Conservation (phyloP, 2,113 vertebrate genomes). For the Osmerus mordax region DNA sequence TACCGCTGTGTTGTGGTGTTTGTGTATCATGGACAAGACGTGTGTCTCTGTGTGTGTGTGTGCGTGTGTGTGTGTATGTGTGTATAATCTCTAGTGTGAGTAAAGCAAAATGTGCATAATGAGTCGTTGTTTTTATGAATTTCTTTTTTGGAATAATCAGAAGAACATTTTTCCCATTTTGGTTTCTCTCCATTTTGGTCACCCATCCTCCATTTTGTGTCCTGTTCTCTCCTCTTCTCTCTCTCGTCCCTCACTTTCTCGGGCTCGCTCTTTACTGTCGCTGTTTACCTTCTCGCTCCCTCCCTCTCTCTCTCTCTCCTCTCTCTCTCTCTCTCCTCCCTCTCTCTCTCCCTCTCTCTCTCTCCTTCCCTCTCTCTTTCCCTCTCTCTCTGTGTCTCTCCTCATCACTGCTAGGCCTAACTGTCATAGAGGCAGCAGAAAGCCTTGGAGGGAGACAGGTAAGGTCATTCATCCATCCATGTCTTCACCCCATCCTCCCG, state of each 20-base stretch:
- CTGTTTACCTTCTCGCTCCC: slow-evolving; percentile 53
- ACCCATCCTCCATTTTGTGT: slow-evolving; percentile 42
- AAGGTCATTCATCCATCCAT: slow-evolving; percentile 60
- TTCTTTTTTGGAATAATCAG: too few relatives aligned
- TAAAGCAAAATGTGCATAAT: too few relatives aligned
- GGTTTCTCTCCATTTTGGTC: slow-evolving; percentile 29
- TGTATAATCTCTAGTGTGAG: too few relatives aligned
- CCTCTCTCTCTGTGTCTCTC: slow-evolving; percentile 36
- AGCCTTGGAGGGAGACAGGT: slow-evolving; percentile 88
- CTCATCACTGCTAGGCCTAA: slow-evolving; percentile 76
- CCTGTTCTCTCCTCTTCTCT: slow-evolving; percentile 58
- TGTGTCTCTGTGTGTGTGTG: too few relatives aligned
- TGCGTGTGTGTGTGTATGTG: too few relatives aligned
- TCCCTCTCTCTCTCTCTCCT: slow-evolving; percentile 62
- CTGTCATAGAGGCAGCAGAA: slow-evolving; percentile 84
- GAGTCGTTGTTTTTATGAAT: too few relatives aligned
- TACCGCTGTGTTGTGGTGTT: too few relatives aligned
- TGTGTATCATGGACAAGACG: too few relatives aligned
- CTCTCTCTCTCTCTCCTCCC: slow-evolving; percentile 28
- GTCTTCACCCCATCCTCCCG: too few relatives aligned
- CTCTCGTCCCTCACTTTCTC: slow-evolving; percentile 43
- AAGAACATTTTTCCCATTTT: not conserved
- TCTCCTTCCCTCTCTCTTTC: slow-evolving; percentile 55
- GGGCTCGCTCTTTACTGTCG: slow-evolving; percentile 51
- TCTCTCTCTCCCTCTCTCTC: slow-evolving; percentile 57